Evolutionary conservation across 2,113 vertebrate species (phyloP), one percentile per base, ranked within the genome.

Genomic region (Trematomus loennbergii): DNA sequence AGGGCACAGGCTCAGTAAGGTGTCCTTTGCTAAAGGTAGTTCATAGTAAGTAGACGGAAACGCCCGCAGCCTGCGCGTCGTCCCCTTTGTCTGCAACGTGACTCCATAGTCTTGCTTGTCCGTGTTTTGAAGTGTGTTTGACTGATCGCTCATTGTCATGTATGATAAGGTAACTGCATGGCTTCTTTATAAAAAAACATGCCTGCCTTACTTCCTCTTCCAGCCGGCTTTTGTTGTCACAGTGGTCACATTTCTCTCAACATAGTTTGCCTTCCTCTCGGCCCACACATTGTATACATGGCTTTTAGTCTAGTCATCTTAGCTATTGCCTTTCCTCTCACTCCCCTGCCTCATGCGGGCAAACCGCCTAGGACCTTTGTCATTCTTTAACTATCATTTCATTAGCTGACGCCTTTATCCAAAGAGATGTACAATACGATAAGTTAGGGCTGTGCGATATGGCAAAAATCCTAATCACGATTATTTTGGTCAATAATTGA

Each of bases 41-140:
- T 95, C 46, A 80, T 95, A 96, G 94, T 96, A 95, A 96, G 95
- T 95, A 94, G 89, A 88, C 53, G 0, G 85, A 17, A 4, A 57
- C 12, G 9, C 16, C 64, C 61, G 25, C 86, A 86, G 90, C 71
- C 81, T 89, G 83, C 86, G 87, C 79, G n/a, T 78, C 20, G 36
- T 16, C 69, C 50, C 46, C 40, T 86, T 33, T 81, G 89, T 87
- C 79, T 60, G 71, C 81, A 72, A 48, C 49, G 54, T 84, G 85
- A 82, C 80, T 57, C 60, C 72, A 40, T 61, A 53, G 72, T 81
- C 63, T 46, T 88, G 86, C 81, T 89, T 88, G 75, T 79, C 57
- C 40, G 62, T 88, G 87, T 85, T 88, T 86, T 90, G 79, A 75
- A 86, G 88, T 92, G 80, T 79, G 84, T 73, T 79, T 87, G 78